Evolutionary conservation across 2,797 vertebrate genomes (phyloP).

Genomic region (Dromococcyx pavoninus): DNA sequence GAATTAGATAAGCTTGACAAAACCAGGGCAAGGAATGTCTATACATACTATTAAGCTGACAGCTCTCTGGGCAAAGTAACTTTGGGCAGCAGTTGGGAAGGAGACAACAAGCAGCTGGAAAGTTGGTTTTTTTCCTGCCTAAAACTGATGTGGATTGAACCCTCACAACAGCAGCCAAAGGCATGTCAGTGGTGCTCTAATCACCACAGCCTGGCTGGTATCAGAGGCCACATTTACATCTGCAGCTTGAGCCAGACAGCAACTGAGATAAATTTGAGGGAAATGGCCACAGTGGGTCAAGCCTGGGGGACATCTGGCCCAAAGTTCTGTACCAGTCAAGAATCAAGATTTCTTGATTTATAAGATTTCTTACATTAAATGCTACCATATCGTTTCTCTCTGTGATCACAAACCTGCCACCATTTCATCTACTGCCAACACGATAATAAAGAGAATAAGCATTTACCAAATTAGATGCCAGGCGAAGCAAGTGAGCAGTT

Average conservation of each 20-base stretch:
- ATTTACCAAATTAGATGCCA: slow-evolving; percentile 88
- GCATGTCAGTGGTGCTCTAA: background rate
- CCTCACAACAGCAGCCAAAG: background rate
- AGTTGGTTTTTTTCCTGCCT: background rate
- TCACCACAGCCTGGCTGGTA: background rate
- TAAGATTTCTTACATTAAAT: background rate
- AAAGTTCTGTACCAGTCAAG: fast-evolving
- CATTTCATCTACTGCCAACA: background rate
- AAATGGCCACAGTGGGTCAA: background rate
- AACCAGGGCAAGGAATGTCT: background rate
- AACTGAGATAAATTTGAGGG: background rate
- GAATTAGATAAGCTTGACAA: background rate
- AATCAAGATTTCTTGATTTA: too few relatives aligned
- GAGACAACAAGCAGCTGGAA: background rate
- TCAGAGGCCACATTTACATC: fast-evolving
- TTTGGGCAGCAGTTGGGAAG: background rate
- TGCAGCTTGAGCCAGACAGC: background rate
- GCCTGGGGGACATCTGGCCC: background rate
- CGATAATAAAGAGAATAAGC: background rate
- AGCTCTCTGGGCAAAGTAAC: background rate
- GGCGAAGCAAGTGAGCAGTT: slow-evolving; percentile 87
- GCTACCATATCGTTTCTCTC: background rate
- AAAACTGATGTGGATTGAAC: background rate
- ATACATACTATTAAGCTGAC: fast-evolving
- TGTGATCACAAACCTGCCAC: background rate